Conservation (phyloP, 2,797 vertebrate genomes). For the Rhinophrynus dorsalis region DNA sequence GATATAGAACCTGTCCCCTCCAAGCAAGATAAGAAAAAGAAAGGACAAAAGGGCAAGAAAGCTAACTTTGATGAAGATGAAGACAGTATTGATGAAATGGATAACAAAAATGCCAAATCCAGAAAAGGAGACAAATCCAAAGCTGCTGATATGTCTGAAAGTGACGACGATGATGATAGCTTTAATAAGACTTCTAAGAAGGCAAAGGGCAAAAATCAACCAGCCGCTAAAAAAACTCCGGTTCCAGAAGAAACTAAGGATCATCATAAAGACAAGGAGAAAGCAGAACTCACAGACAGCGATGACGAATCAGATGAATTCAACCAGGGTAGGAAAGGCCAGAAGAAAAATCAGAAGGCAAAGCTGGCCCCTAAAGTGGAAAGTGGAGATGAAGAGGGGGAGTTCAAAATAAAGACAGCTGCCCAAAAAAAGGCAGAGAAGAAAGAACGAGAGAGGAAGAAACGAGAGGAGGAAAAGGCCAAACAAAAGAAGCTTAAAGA, state of each 20-base stretch:
- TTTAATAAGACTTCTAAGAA: conserved; percentile 60
- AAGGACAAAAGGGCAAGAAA: conserved; percentile 84
- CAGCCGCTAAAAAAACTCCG: conserved; percentile 60
- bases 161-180: conserved; percentile 69
- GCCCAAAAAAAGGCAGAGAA: conserved; percentile 98
- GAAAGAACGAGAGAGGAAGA: conserved; percentile 90
- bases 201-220: conserved; percentile 73
- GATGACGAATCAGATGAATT: conserved; percentile 77
- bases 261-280: conserved; percentile 55
- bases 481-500: conserved; percentile 85
- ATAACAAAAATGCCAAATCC: conserved; percentile 75
- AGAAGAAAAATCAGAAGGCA: conserved; percentile 78
- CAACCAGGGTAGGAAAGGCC: conserved; percentile 69
- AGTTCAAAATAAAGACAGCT: conserved; percentile 91
- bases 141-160: conserved; percentile 66
- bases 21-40: conserved; percentile 87
- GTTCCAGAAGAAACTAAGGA: conserved; percentile 71
- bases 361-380: conserved; percentile 70
- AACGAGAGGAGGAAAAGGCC: conserved; percentile 83
- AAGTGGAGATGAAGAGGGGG: conserved; percentile 72
- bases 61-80: conserved; percentile 78
- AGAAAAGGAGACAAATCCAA: conserved; percentile 66
- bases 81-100: conserved; percentile 74
- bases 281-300: conserved; percentile 63
- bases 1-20: conserved; percentile 69